Conservation (phyloP, 2,113 vertebrate genomes). For the Nothoprocta pentlandii region DNA sequence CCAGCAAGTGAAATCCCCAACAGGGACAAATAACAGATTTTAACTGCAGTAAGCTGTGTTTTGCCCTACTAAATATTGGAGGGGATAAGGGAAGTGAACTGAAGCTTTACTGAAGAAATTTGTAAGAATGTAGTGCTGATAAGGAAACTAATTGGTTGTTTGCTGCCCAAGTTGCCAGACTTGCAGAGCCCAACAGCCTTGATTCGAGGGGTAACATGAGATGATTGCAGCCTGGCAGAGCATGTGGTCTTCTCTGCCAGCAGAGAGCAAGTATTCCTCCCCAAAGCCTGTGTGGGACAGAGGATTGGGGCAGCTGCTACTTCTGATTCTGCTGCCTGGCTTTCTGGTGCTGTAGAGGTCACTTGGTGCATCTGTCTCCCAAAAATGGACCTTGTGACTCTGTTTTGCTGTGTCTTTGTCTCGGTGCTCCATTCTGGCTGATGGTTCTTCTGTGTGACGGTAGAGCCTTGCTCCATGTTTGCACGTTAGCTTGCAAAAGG, state of each 20-base stretch:
- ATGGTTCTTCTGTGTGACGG: background rate
- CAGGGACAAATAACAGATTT: background rate
- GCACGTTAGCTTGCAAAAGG: background rate
- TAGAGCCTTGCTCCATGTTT: background rate
- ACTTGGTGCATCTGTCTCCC: too few species aligned
- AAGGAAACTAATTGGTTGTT: background rate
- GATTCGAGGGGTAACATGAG: background rate
- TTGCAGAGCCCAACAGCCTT: background rate
- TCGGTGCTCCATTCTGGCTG: background rate
- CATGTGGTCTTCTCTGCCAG: background rate
- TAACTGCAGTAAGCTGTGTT: background rate
- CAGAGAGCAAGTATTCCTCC: background rate
- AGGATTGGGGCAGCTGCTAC: rapidly evolving
- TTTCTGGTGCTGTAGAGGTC: background rate
- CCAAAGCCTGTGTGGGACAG: background rate
- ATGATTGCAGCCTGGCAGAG: background rate
- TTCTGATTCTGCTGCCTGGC: rapidly evolving
- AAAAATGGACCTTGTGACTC: background rate
- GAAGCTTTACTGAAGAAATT: background rate
- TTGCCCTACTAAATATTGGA: background rate
- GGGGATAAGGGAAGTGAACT: background rate
- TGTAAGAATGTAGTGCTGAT: background rate
- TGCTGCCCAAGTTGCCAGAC: background rate
- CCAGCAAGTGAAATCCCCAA: background rate
- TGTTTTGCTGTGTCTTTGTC: background rate